Conservation (phyloP, 2,797 vertebrate genomes). For the Pagetopsis macropterus region DNA sequence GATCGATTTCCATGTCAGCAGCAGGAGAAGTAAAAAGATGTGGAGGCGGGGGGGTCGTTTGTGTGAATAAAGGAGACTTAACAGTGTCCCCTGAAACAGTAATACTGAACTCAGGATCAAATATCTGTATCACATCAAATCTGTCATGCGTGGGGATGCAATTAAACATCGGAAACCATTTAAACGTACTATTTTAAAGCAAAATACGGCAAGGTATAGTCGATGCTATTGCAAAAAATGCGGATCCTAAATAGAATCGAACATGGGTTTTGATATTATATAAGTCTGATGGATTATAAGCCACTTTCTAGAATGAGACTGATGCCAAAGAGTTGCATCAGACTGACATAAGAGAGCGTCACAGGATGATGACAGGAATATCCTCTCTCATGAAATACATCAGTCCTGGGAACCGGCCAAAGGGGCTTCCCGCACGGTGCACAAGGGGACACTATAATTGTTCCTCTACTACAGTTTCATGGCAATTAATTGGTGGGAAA, state of each 20-base stretch:
- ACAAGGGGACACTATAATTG: slow-evolving; percentile 32
- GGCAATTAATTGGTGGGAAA: slow-evolving; percentile 53
- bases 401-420: slow-evolving; percentile 13
- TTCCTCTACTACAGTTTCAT: slow-evolving; percentile 31
- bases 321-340: slow-evolving; percentile 48
- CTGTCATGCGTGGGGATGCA: neutral
- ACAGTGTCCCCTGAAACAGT: too few relatives aligned
- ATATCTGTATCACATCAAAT: neutral
- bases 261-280: neutral
- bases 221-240: neutral
- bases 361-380: slow-evolving; percentile 51
- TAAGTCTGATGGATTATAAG: neutral
- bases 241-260: neutral
- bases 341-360: slow-evolving; percentile 50
- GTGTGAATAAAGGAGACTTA: too few relatives aligned
- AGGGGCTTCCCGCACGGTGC: slow-evolving; percentile 13
- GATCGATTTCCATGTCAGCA: too few relatives aligned
- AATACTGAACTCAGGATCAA: neutral
- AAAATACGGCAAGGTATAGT: neutral
- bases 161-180: neutral
- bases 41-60: too few relatives aligned
- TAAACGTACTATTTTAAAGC: too few relatives aligned
- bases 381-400: slow-evolving; percentile 51
- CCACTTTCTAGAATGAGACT: slow-evolving; percentile 31
- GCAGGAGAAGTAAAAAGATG: too few relatives aligned